Evolutionary conservation across 2,113 vertebrate species (phyloP).

Genomic region (Sterna hirundo): DNA sequence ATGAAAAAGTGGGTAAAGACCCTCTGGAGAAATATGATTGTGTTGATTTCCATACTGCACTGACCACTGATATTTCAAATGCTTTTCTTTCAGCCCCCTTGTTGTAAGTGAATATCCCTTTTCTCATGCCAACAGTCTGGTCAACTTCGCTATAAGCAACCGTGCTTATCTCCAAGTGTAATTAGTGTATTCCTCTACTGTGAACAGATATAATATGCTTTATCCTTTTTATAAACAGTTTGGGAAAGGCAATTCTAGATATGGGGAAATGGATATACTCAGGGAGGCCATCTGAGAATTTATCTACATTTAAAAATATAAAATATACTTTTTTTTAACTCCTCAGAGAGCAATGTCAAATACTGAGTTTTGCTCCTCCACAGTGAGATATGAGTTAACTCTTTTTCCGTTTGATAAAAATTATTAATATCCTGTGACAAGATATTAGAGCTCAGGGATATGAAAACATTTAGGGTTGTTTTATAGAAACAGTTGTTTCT

Average conservation of each 20-base stretch:
- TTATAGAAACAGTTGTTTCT: neutral
- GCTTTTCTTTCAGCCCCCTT: neutral
- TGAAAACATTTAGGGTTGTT: neutral
- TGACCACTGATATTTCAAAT: neutral
- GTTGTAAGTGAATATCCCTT: neutral
- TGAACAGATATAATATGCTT: neutral
- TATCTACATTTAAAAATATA: neutral
- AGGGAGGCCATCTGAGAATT: neutral
- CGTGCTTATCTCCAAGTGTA: neutral
- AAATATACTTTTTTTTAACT: neutral
- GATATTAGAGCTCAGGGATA: neutral
- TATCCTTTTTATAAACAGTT: neutral
- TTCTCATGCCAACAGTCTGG: neutral
- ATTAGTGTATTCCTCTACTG: neutral
- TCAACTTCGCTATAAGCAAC: neutral
- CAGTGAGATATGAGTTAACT: neutral
- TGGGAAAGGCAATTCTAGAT: neutral
- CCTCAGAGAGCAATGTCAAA: neutral
- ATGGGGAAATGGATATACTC: neutral
- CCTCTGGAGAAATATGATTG: neutral
- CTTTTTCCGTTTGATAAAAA: neutral
- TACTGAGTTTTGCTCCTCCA: neutral
- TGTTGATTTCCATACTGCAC: neutral
- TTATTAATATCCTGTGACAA: neutral
- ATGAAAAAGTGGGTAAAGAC: neutral